phyloP scores from a whole-genome alignment of 1,140 invertebrate genomes.

The Metopolophium dirhodum region DNA sequence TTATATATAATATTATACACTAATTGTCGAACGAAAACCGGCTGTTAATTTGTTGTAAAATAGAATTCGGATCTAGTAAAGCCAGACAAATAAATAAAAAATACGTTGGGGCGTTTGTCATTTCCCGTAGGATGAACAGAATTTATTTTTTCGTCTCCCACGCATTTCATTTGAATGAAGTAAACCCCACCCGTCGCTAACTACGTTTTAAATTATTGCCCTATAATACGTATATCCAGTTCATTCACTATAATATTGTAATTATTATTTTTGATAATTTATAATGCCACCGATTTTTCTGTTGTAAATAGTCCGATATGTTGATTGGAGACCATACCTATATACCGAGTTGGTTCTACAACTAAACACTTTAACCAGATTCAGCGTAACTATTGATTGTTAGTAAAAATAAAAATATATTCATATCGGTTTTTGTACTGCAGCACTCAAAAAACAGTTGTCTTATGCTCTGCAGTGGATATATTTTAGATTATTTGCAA shows the following conservation, averaged over 20 bases:
- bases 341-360: not conserved
- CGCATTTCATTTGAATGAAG: conserved; percentile 10
- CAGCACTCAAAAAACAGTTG: not conserved
- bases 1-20: not conserved
- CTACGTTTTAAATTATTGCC: conserved; percentile 50
- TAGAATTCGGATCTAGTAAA: not conserved
- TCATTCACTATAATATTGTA: not conserved
- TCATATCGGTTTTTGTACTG: not conserved
- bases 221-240: not conserved
- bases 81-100: conserved; percentile 44
- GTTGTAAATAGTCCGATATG: not conserved
- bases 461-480: not conserved
- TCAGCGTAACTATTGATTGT: not conserved
- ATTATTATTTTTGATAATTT: not conserved
- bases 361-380: too few species aligned
- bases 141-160: conserved; percentile 46
- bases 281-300: not conserved
- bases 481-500: not conserved
- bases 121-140: conserved; percentile 46
- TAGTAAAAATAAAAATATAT: not conserved
- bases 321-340: not conserved
- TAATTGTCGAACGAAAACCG: not conserved
- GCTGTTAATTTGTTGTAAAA: conserved; percentile 8
- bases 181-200: not conserved
- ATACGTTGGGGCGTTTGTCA: conserved; percentile 38